Conservation (phyloP, 2,797 vertebrate species). For the Rhinoraja longicauda region DNA sequence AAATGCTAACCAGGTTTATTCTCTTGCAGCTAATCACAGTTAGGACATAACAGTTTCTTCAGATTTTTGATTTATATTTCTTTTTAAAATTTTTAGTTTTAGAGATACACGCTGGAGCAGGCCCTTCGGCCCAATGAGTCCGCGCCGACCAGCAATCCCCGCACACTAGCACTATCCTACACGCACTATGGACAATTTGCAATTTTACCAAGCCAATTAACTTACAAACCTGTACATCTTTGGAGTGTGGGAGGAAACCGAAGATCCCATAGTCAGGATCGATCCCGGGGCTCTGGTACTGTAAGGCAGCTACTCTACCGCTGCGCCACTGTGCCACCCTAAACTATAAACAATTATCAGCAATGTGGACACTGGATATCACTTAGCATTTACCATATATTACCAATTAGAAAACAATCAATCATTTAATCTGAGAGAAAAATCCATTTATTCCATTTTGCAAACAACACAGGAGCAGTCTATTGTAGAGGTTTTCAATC, state of each 20-base stretch:
- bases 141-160: too few relatives aligned
- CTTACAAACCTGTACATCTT: too few relatives aligned
- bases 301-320: too few relatives aligned
- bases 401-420: background rate
- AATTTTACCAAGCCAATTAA: too few relatives aligned
- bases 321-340: background rate
- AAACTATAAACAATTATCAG: background rate
- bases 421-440: background rate
- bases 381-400: background rate
- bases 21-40: background rate
- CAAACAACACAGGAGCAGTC: background rate
- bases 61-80: background rate
- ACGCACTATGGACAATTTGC: too few relatives aligned
- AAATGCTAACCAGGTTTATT: constrained; percentile 8
- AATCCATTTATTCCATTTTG: background rate
- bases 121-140: too few relatives aligned
- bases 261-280: too few relatives aligned
- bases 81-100: background rate
- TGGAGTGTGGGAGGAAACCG: too few relatives aligned
- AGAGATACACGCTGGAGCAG: too few relatives aligned
- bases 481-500: background rate
- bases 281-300: too few relatives aligned
- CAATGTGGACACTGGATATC: background rate
- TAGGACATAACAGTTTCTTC: background rate
- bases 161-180: too few relatives aligned